Conservation (phyloP, 2,113 vertebrate species). For the Silurus asotus region DNA sequence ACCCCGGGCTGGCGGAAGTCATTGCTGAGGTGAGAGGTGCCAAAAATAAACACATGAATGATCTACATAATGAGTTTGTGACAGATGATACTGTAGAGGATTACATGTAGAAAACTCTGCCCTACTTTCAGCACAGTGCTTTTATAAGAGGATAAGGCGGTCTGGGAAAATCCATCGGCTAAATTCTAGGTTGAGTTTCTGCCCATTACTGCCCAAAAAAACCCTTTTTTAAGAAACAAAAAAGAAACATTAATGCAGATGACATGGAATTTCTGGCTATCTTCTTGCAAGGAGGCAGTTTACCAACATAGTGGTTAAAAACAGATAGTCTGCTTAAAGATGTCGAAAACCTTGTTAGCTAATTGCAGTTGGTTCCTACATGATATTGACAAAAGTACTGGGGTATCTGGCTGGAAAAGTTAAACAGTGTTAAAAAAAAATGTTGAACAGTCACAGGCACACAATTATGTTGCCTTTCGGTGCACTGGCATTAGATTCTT, state of each 20-base stretch:
- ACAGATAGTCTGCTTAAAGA: background rate
- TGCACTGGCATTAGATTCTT: no score
- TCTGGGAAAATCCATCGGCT: background rate
- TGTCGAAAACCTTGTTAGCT: background rate
- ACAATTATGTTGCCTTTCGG: no score
- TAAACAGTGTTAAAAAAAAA: no score
- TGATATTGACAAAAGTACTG: no score
- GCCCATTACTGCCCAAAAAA: background rate
- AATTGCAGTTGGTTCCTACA: background rate
- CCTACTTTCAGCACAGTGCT: background rate
- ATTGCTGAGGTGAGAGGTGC: constrained; percentile 82
- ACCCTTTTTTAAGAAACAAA: background rate
- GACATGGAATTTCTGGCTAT: background rate
- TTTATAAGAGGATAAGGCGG: background rate
- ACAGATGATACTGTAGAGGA: background rate
- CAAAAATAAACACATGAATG: background rate
- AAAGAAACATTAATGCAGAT: background rate
- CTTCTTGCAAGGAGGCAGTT: background rate
- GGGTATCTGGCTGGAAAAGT: no score
- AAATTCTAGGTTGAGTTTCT: background rate
- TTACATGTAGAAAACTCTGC: background rate
- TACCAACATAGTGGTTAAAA: background rate
- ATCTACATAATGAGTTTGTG: background rate
- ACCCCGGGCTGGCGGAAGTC: constrained; percentile 86
- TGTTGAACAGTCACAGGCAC: no score